phyloP scores from a whole-genome alignment of 2,797 vertebrate species.

The Sitta carolinensis region DNA sequence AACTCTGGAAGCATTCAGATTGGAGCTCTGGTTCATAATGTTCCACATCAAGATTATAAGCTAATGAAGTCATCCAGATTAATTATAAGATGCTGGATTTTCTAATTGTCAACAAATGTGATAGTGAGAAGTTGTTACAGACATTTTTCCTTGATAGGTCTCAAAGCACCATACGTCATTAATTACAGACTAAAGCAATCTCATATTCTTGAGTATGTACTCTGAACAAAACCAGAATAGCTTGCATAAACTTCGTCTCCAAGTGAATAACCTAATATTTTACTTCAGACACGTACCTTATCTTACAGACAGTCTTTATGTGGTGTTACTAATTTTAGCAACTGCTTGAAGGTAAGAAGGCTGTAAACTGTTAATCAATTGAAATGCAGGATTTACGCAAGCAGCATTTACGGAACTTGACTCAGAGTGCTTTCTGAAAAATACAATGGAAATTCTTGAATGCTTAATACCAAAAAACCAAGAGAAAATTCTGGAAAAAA shows the following conservation, averaged over 20 bases:
- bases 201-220: background rate
- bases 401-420: background rate
- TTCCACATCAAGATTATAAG: background rate
- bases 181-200: background rate
- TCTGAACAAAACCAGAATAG: background rate
- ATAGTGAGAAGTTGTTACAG: background rate
- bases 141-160: background rate
- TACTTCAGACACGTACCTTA: background rate
- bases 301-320: background rate
- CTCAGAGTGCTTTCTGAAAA: conserved; percentile 2
- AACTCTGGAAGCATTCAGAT: background rate
- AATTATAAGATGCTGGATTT: background rate
- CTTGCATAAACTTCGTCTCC: background rate
- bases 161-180: background rate
- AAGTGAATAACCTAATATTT: background rate
- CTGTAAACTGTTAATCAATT: conserved; percentile 25
- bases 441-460: background rate
- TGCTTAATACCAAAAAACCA: background rate
- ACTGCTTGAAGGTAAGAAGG: background rate
- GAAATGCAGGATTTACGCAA: conserved; percentile 5
- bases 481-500: background rate
- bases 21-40: background rate
- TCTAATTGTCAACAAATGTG: background rate
- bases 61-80: conserved; percentile 10
- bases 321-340: conserved; percentile 32